Evolutionary conservation across 2,797 vertebrate species (phyloP), one percentile per base, ranked within the genome.

Genomic region (Galagoides demidoff): DNA sequence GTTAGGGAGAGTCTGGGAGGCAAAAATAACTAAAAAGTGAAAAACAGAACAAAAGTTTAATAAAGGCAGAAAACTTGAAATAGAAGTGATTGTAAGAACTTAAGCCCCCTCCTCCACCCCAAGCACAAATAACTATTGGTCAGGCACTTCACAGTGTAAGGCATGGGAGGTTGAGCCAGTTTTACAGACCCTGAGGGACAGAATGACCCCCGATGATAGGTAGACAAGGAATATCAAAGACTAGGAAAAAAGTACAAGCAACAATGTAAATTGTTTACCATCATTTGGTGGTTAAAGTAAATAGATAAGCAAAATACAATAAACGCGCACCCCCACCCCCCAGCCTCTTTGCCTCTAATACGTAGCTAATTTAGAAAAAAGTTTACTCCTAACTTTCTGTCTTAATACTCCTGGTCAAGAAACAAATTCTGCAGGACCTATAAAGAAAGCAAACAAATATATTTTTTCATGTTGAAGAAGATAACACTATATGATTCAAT

Each of bases 31-130:
- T 85, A 31, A 19, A 57, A 91, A 64, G 23, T 34, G 25, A 74
- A 95, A 87, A 90, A 66, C 39, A 78, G 63, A 84, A 95, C 13
- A 87, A 76, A 84, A 70, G 45, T 64, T 93, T 29, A 61, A 66
- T 57, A 59, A 37, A 82, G 63, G 45, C 37, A 73, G 63, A 87
- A 89, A 70, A 52, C n/a, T 77, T 17, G 39, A 94, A 94, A 61
- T 78, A 78, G 43, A 93, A 88, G 88, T 85, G 71, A 86, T 20
- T 20, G 29, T n/a, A 86, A 34, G 63, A 91, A 89, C 13, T 13
- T 59, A 86, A 89, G 49, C 83, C 57, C 70, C 64, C 59, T 49
- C 45, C 49, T 52, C 13, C 49, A 52, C 49, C 34, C 57, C 39
- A 16, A 79, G 63, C 45, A 77, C 2, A 73, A 74, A 70, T 39